Percentiles rank a stretch among this genome's conserved stretches.
Evolutionary conservation across 2,888 invertebrate genomes (phyloP).

Genomic region (Drosophila cyrtoloma): DNA sequence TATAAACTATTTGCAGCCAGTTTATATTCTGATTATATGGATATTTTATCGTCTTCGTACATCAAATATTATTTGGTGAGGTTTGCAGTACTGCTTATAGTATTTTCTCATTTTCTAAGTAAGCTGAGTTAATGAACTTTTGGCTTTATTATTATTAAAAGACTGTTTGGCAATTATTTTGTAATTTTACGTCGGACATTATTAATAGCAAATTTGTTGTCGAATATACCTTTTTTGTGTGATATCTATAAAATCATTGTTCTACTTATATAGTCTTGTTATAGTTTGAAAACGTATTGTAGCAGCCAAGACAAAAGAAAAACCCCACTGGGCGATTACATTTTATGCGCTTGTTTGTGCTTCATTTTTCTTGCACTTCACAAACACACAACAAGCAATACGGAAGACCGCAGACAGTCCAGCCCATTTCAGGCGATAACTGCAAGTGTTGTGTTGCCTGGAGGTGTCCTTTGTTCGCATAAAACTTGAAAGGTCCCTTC

Average conservation of each 20-base stretch:
- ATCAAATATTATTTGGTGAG: neutral
- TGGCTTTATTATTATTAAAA: neutral
- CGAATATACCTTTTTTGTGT: neutral
- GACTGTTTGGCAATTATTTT: neutral
- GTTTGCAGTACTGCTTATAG: neutral
- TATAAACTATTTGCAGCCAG: neutral
- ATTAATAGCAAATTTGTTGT: neutral
- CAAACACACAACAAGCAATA: conserved; percentile 30
- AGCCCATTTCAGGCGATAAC: conserved; percentile 48
- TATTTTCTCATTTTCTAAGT: neutral
- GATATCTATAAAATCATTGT: neutral
- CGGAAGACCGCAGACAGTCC: conserved; percentile 36
- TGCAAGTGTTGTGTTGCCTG: conserved; percentile 40
- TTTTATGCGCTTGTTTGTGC: conserved; percentile 57
- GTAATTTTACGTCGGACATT: neutral
- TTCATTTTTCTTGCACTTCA: conserved; percentile 54
- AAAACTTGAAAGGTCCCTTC: conserved; percentile 73
- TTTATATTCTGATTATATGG: neutral
- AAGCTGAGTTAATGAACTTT: neutral
- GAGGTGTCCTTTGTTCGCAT: conserved; percentile 63
- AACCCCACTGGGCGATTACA: conserved; percentile 48
- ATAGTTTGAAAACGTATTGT: conserved; percentile 27
- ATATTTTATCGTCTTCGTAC: neutral
- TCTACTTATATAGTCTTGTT: conserved; percentile 14
- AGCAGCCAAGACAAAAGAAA: conserved; percentile 12